A percentile compares a stretch with the other conserved stretches of the same genome.
Conservation (phyloP, 2,797 vertebrate species). For the Takifugu ocellatus region DNA sequence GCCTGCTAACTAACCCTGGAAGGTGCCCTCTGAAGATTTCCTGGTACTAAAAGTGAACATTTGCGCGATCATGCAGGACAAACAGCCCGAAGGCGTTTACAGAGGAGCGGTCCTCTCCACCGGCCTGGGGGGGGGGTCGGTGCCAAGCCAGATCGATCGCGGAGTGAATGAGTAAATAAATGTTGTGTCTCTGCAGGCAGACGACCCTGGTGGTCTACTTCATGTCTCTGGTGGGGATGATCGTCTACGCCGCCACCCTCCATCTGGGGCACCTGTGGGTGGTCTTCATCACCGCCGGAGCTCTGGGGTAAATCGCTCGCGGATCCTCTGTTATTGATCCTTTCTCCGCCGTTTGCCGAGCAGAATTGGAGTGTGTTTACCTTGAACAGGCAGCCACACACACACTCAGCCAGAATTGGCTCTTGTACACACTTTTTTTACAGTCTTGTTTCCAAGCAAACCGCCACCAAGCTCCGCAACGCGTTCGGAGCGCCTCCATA, state of each 20-base stretch:
- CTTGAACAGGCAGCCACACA: neutral
- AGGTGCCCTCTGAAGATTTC: too few species aligned
- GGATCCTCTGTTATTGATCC: neutral
- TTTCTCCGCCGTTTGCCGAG: neutral
- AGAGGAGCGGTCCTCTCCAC: too few species aligned
- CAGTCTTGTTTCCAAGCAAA: too few species aligned
- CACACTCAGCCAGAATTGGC: neutral
- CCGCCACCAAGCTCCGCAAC: too few species aligned
- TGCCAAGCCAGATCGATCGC: too few species aligned
- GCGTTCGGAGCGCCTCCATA: too few species aligned
- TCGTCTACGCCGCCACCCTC: constrained; percentile 85
- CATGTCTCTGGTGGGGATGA: constrained; percentile 90
- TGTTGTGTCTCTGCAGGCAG: constrained; percentile 73
- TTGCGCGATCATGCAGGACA: too few species aligned
- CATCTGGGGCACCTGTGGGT: constrained; percentile 85
- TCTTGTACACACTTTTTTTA: neutral
- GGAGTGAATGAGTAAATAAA: neutral
- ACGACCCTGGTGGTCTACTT: constrained; percentile 86
- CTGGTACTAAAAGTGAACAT: too few species aligned
- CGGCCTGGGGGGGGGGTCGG: too few species aligned
- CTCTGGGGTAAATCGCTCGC: constrained; percentile 56
- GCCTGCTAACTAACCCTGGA: too few species aligned
- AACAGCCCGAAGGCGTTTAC: too few species aligned
- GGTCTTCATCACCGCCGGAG: constrained; percentile 89
- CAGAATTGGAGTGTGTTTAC: neutral